These are phyloP conservation scores for Neosalanx taihuensis DNA, from an alignment of 2,797 vertebrate species.

Conservation along the genomic window DNA sequence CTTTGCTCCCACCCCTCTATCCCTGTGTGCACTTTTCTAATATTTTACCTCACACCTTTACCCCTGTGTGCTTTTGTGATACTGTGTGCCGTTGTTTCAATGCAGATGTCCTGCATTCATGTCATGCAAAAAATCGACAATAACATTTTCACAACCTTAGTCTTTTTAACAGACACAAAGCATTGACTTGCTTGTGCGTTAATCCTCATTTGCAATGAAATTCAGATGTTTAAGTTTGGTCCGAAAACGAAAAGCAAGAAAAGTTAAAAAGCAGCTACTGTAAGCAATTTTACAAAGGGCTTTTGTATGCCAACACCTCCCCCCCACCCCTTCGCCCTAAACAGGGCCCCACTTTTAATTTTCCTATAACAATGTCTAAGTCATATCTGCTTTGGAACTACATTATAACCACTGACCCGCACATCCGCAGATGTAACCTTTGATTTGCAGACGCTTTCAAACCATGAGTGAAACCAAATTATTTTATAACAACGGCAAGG, in stretches of 20 bases:
- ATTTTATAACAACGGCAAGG: conserved; percentile 56
- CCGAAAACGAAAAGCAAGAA: conserved; percentile 43
- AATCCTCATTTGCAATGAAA: conserved; percentile 55
- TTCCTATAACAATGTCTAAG: conserved; percentile 75
- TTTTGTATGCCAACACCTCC: conserved; percentile 56
- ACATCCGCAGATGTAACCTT: conserved; percentile 62
- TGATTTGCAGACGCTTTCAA: conserved; percentile 61
- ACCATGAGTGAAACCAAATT: conserved; percentile 62
- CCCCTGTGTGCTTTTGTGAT: no score
- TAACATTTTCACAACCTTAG: conserved; percentile 36
- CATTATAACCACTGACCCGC: conserved; percentile 66
- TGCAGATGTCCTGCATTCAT: no score
- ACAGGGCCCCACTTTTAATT: conserved; percentile 69
- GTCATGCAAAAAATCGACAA: conserved; percentile 14
- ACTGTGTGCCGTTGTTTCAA: no score
- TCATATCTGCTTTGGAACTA: conserved; percentile 56
- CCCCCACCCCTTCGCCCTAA: conserved; percentile 49
- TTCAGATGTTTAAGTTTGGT: conserved; percentile 50
- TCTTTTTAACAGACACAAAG: conserved; percentile 48
- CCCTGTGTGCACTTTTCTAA: no score
- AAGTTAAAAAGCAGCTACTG: conserved; percentile 46
- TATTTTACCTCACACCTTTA: no score
- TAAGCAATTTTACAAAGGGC: conserved; percentile 66
- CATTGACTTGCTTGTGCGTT: conserved; percentile 40
- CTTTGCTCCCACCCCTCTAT: no score